A percentile compares a stretch with the other conserved stretches of the same genome.
These are phyloP conservation scores for Limnothrissa miodon DNA, from an alignment of 2,113 vertebrate genomes.

Conservation along the genomic window DNA sequence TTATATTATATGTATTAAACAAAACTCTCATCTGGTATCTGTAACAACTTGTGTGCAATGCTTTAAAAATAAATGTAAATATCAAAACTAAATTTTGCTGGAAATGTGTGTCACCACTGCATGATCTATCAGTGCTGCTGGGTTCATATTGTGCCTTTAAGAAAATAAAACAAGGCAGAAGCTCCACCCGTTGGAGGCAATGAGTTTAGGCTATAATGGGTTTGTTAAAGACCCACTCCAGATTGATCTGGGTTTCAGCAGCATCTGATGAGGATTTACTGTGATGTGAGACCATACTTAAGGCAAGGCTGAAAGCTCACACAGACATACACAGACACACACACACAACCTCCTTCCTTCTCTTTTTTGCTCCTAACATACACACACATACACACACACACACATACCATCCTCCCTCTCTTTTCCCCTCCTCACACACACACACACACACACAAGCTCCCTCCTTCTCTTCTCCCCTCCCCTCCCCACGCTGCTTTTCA, in stretches of 20 bases:
- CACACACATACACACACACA: too few species aligned
- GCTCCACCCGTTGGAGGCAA: neutral
- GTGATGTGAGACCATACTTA: neutral
- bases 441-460: neutral
- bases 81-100: neutral
- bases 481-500: neutral
- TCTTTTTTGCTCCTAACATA: too few species aligned
- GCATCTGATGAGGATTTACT: conserved; percentile 12
- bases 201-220: neutral
- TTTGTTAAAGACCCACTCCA: conserved; percentile 14
- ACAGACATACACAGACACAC: too few species aligned
- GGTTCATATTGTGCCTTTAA: neutral
- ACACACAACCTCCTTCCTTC: neutral
- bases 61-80: neutral
- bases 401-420: too few species aligned
- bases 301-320: neutral
- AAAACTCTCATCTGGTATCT: neutral
- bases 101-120: neutral
- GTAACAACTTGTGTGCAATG: too few species aligned
- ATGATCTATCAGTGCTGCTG: neutral
- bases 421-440: too few species aligned
- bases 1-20: too few species aligned
- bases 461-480: neutral
- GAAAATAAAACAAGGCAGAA: neutral
- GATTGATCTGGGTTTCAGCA: neutral